phyloP scores from a whole-genome alignment of 2,888 invertebrate species.

The Hydroisotoma schaefferi region DNA sequence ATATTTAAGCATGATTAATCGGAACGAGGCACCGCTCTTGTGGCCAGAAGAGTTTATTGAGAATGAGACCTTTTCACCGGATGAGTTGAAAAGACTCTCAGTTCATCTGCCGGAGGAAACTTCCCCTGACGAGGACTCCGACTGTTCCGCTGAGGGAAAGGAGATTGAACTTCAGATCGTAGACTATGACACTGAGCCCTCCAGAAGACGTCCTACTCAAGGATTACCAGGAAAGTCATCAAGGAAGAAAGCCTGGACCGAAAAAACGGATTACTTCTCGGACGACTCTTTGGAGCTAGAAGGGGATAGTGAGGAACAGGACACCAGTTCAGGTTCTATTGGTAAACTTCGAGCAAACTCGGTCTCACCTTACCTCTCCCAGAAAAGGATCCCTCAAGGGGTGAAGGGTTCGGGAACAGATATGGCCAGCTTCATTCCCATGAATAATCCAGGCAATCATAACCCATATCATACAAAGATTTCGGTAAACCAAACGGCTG shows the following conservation, averaged over 20 bases:
- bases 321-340: not conserved
- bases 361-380: constrained; percentile 10
- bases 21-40: constrained; percentile 41
- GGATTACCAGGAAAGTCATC: not conserved
- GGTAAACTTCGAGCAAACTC: not conserved
- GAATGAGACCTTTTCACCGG: constrained; percentile 46
- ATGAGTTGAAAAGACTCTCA: constrained; percentile 43
- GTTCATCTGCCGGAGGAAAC: constrained; percentile 26
- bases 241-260: not conserved
- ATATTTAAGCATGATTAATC: constrained; percentile 48
- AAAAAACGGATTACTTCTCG: constrained; percentile 47
- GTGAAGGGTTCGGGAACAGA: not conserved
- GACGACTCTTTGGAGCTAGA: constrained; percentile 46
- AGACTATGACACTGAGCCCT: constrained; percentile 12
- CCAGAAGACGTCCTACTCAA: not conserved
- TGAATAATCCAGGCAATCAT: not conserved
- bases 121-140: constrained; percentile 3
- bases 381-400: not conserved
- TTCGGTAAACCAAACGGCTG: not conserved
- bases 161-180: constrained; percentile 11
- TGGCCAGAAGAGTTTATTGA: constrained; percentile 48
- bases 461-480: constrained; percentile 2
- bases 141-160: not conserved
- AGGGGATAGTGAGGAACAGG: not conserved
- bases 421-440: not conserved